These are phyloP conservation scores for Hoplostethus atlanticus DNA, from an alignment of 2,797 vertebrate species.

Conservation along the genomic window DNA sequence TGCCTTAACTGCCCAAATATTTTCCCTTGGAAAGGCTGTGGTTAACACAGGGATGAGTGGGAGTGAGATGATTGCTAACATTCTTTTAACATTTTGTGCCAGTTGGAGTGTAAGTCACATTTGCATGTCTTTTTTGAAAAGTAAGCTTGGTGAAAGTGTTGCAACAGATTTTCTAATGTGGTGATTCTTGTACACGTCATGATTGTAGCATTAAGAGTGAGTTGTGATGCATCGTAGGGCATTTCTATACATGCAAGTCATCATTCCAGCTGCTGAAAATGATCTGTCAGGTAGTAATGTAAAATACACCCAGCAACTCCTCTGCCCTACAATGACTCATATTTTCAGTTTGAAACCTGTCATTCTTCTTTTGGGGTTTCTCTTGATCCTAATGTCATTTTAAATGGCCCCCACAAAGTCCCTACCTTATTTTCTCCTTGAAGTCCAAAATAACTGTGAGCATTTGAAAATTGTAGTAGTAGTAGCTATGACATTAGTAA, in stretches of 20 bases:
- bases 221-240: background rate
- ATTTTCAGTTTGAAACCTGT: constrained; percentile 30
- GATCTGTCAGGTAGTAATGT: constrained; percentile 25
- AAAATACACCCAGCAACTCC: constrained; percentile 22
- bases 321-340: constrained; percentile 24
- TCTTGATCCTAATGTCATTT: constrained; percentile 31
- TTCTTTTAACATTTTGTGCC: constrained; percentile 79
- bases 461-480: constrained; percentile 21
- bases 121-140: constrained; percentile 66
- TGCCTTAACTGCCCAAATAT: constrained; percentile 76
- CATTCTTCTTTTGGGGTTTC: constrained; percentile 37
- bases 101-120: constrained; percentile 72
- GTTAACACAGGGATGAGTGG: constrained; percentile 83
- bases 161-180: constrained; percentile 54
- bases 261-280: constrained; percentile 34
- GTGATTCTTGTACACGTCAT: constrained; percentile 46
- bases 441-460: constrained; percentile 18
- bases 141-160: constrained; percentile 59
- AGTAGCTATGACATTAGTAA: constrained; percentile 41
- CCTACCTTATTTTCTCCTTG: constrained; percentile 7
- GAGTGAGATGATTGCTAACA: constrained; percentile 84
- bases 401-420: constrained; percentile 45
- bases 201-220: constrained; percentile 30
- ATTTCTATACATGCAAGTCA: constrained; percentile 29
- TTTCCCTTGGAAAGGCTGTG: constrained; percentile 80